Conservation (phyloP, 2,888 invertebrate genomes). For the Charanyca ferruginea region DNA sequence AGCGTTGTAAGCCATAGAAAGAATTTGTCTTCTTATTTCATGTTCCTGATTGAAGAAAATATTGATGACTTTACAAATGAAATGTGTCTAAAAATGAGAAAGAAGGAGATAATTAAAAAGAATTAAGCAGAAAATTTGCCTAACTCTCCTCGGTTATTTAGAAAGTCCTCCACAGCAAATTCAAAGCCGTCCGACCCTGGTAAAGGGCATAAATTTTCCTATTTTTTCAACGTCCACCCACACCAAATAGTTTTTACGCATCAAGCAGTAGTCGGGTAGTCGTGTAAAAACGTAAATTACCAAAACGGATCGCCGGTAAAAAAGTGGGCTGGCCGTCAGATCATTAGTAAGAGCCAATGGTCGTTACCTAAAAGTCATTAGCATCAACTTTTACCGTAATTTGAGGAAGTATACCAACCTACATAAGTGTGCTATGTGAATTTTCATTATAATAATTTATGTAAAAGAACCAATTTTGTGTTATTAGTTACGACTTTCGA, state of each 20-base stretch:
- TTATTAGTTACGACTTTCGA: constrained; percentile 80
- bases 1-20: neutral
- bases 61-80: neutral
- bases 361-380: constrained; percentile 91
- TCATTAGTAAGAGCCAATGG: constrained; percentile 90
- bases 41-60: no score
- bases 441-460: constrained; percentile 85
- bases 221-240: constrained; percentile 65
- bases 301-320: constrained; percentile 86
- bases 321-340: constrained; percentile 86
- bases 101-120: constrained; percentile 12
- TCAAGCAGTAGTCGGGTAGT: constrained; percentile 82
- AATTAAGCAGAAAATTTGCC: constrained; percentile 43
- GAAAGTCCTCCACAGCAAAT: constrained; percentile 32
- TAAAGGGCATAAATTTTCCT: constrained; percentile 63
- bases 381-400: constrained; percentile 89
- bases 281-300: constrained; percentile 83
- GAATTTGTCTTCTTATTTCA: neutral
- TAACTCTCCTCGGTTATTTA: constrained; percentile 8
- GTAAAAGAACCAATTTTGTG: constrained; percentile 85
- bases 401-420: constrained; percentile 78
- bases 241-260: constrained; percentile 75
- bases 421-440: constrained; percentile 66
- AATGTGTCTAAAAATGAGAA: neutral
- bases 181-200: constrained; percentile 31